These are phyloP conservation scores for Cerastoderma edule DNA, from an alignment of 2,888 invertebrate genomes.

Conservation along the genomic window DNA sequence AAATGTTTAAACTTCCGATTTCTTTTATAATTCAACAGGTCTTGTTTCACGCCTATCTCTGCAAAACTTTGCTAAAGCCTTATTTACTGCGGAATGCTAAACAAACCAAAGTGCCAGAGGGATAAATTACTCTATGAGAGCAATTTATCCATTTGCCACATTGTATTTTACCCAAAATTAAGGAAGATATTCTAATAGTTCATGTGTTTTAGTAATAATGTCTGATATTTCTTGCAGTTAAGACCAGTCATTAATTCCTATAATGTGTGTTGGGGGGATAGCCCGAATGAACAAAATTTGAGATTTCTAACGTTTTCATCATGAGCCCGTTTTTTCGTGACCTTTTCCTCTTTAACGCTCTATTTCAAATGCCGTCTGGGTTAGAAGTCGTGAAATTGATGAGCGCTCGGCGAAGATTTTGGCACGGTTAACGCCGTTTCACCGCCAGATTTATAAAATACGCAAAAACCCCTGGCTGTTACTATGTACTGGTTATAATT, in stretches of 20 bases:
- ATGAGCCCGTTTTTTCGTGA: no score
- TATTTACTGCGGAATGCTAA: neutral
- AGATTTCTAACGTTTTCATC: no score
- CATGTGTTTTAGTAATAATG: neutral
- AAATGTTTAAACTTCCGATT: neutral
- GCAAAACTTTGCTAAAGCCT: neutral
- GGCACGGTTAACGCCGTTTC: neutral
- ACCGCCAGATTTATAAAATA: neutral
- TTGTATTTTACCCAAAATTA: neutral
- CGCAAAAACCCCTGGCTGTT: constrained; percentile 20
- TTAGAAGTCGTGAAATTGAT: constrained; percentile 4
- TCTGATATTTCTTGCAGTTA: neutral
- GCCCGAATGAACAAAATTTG: no score
- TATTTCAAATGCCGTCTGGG: neutral
- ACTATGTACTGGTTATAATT: constrained; percentile 26
- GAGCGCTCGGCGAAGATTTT: neutral
- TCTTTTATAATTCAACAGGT: neutral
- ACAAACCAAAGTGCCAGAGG: neutral
- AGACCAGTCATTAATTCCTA: neutral
- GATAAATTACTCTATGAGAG: neutral
- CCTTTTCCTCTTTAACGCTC: neutral
- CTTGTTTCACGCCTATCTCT: neutral
- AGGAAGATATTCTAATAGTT: neutral
- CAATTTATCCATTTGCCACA: constrained; percentile 1
- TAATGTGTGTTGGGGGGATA: neutral